Evolutionary conservation across 1,140 invertebrate species (phyloP).

Genomic region (Scaptodrosophila lebanonensis): DNA sequence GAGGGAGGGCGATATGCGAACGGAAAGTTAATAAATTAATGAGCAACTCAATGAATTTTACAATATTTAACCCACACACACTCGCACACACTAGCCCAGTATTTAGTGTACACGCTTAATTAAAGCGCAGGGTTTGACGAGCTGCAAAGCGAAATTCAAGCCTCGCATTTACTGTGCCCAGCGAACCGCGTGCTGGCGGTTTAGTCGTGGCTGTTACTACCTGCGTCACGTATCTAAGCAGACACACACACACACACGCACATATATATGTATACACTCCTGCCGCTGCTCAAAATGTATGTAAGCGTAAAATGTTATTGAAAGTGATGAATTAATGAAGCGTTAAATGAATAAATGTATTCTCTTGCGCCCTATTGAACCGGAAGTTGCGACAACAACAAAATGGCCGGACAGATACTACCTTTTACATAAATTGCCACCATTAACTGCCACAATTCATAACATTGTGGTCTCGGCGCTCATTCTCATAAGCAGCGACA

Average conservation of each 20-base stretch:
- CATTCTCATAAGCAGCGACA: no score
- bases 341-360: conserved; percentile 72
- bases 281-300: conserved; percentile 28
- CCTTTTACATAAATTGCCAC: no score
- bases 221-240: conserved; percentile 38
- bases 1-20: conserved; percentile 10
- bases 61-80: not conserved
- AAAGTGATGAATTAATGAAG: conserved; percentile 75
- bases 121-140: conserved; percentile 28
- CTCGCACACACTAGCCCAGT: not conserved
- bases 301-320: conserved; percentile 71
- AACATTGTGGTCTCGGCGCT: no score
- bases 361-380: conserved; percentile 70
- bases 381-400: conserved; percentile 51
- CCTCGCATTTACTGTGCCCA: conserved; percentile 28
- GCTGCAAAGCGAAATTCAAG: no score
- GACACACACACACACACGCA: conserved; percentile 19
- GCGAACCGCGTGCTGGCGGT: not conserved
- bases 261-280: conserved; percentile 30
- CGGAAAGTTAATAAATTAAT: conserved; percentile 46
- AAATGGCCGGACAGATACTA: conserved; percentile 3
- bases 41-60: conserved; percentile 43
- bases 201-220: conserved; percentile 20
- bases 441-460: no score
- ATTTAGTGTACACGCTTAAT: conserved; percentile 33